Percentiles rank a stretch among this genome's conserved stretches.
phyloP scores from a whole-genome alignment of 2,113 vertebrate genomes.

The mouse (Mus musculus) region GRCm39 chr17:50356001-50356500 shows the following conservation, averaged over 20 bases:
- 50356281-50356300: background rate
- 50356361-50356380: background rate
- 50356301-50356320: background rate
- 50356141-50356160: background rate
- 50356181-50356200: background rate
- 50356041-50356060: background rate
- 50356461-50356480: background rate
- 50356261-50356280: background rate
- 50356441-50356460: background rate
- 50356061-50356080: background rate
- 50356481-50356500: background rate
- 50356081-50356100: background rate
- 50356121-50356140: constrained; percentile 1
- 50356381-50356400: background rate
- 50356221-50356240: background rate
- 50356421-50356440: background rate
- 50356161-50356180: background rate
- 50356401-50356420: background rate
- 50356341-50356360: background rate
- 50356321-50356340: background rate
- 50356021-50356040: background rate
- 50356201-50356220: background rate
- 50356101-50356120: constrained; percentile 15
- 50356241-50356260: background rate
- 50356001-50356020: background rate